phyloP scores from a whole-genome alignment of 1,140 invertebrate species.

The Sarcophaga bullata region DNA sequence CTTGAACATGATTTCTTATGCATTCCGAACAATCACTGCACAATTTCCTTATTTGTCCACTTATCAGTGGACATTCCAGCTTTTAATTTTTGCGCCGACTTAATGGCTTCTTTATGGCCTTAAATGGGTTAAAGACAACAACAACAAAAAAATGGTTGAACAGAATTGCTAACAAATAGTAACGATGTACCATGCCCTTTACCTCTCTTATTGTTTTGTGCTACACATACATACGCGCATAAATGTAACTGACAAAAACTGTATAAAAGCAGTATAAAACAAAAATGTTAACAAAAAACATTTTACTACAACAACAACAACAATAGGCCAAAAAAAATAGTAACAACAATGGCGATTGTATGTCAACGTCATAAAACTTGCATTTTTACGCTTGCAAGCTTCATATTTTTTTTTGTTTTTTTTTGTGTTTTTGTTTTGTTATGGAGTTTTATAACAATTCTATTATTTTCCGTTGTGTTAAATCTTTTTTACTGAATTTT shows the following conservation, averaged over 20 bases:
- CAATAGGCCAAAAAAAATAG: neutral
- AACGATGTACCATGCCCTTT: neutral
- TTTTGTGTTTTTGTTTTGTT: neutral
- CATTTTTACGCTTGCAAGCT: conserved; percentile 39
- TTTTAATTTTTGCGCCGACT: neutral
- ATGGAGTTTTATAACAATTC: neutral
- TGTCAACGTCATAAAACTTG: conserved; percentile 40
- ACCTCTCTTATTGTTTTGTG: neutral
- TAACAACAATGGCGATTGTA: conserved; percentile 33
- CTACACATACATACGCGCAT: neutral
- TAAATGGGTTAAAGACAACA: neutral
- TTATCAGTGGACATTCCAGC: too few relatives aligned
- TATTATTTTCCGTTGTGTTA: neutral
- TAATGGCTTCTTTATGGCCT: neutral
- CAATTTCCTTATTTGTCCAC: too few relatives aligned
- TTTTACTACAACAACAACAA: conserved; percentile 8
- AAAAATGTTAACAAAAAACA: neutral
- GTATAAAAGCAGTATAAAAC: too few relatives aligned
- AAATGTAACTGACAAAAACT: neutral
- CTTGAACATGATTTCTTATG: too few relatives aligned
- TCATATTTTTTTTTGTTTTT: too few relatives aligned
- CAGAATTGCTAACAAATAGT: conserved; percentile 5
- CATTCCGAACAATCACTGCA: too few relatives aligned
- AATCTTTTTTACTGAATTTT: too few relatives aligned
- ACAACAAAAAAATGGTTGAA: neutral